Evolutionary conservation across 2,888 invertebrate species (phyloP).

Genomic region (Anticlea derivata): DNA sequence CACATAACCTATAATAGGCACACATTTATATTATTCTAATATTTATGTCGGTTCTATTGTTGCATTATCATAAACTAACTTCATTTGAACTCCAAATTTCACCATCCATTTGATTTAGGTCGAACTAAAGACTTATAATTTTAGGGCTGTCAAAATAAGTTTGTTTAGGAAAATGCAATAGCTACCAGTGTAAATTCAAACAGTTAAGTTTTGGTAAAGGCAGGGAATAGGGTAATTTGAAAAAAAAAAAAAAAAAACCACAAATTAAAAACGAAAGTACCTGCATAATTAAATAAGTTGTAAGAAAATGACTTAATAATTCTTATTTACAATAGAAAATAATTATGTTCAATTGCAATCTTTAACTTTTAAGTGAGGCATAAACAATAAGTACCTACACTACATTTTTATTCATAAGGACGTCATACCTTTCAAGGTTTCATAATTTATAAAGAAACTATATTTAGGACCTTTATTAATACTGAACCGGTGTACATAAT

Average conservation of each 20-base stretch:
- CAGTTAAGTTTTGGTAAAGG: conserved; percentile 25
- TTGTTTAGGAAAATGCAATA: no score
- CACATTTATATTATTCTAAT: conserved; percentile 60
- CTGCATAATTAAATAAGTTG: not conserved
- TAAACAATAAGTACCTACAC: conserved; percentile 4
- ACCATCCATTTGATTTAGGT: no score
- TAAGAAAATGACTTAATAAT: not conserved
- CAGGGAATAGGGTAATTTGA: conserved; percentile 13
- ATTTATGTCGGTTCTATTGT: no score
- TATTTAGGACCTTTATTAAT: conserved; percentile 19
- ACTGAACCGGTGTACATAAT: conserved; percentile 29
- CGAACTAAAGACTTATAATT: no score
- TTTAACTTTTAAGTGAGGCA: conserved; percentile 1
- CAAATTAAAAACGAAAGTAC: not conserved
- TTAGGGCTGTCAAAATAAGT: no score
- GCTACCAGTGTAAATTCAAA: no score
- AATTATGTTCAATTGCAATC: not conserved
- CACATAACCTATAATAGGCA: conserved; percentile 73
- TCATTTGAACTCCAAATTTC: no score
- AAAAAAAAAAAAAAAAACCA: conserved; percentile 1
- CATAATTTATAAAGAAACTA: conserved; percentile 7
- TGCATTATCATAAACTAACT: no score
- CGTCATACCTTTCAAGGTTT: conserved; percentile 20
- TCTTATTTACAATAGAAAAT: not conserved
- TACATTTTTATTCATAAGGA: conserved; percentile 11